Evolutionary conservation across 2,113 vertebrate genomes (phyloP).

Genomic region (Bolborhynchus lineola): DNA sequence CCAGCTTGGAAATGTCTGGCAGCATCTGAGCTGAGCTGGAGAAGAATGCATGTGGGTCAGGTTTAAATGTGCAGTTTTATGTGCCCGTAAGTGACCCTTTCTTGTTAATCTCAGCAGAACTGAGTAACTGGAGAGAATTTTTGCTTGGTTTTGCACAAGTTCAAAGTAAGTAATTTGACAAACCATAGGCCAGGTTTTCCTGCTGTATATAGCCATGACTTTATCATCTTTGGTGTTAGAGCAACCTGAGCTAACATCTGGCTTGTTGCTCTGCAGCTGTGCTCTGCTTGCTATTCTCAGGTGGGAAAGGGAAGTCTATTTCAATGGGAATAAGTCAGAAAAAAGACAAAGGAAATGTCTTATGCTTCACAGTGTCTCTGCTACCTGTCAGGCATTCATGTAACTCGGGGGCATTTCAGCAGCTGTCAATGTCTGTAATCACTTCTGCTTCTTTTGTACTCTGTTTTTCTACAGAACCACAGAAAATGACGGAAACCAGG

Average conservation of each 20-base stretch:
- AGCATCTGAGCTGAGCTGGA: background rate
- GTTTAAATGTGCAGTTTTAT: accelerated
- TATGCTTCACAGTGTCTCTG: background rate
- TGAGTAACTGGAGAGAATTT: background rate
- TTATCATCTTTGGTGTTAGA: background rate
- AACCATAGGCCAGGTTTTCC: accelerated
- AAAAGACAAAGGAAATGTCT: background rate
- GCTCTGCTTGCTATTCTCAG: background rate
- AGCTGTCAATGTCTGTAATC: accelerated
- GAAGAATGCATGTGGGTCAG: background rate
- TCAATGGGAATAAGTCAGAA: background rate
- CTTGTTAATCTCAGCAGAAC: background rate
- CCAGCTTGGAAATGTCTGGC: background rate
- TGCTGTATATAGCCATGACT: background rate
- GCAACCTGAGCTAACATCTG: background rate
- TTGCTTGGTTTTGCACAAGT: background rate
- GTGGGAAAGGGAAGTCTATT: background rate
- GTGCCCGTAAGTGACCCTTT: background rate
- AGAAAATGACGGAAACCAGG: background rate
- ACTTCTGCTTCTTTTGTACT: accelerated
- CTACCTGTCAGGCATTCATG: background rate
- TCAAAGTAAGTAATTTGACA: accelerated
- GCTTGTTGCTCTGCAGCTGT: background rate
- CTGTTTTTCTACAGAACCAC: background rate
- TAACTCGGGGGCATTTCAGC: accelerated